Conservation (phyloP, 2,113 vertebrate genomes). For the Sminthopsis crassicaudata region DNA sequence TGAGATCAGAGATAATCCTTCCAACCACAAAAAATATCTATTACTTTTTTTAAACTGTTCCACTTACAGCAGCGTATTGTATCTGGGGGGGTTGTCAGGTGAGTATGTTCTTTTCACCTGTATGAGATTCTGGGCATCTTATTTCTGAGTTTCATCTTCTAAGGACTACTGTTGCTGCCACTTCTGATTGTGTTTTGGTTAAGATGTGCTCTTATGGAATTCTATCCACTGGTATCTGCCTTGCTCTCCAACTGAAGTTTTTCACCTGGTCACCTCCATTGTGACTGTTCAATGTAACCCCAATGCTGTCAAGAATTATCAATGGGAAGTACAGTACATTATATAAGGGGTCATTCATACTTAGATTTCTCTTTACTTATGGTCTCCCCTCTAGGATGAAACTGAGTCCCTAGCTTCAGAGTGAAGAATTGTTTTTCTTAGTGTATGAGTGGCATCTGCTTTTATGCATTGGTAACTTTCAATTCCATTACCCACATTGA, state of each 20-base stretch:
- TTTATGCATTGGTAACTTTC: neutral
- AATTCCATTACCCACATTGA: neutral
- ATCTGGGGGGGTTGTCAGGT: neutral
- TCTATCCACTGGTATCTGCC: neutral
- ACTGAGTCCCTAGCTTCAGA: neutral
- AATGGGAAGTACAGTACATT: neutral
- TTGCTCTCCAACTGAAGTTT: neutral
- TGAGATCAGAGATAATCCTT: neutral
- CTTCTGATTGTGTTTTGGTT: neutral
- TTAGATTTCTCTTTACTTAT: neutral
- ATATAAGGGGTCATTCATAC: neutral
- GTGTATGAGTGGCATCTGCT: neutral
- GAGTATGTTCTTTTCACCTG: neutral
- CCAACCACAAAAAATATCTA: neutral
- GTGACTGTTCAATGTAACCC: neutral
- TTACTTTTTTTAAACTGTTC: neutral
- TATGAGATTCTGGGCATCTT: neutral
- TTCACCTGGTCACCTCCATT: too few species aligned
- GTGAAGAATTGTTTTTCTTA: neutral
- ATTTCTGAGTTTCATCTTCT: too few species aligned
- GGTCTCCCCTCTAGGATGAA: neutral
- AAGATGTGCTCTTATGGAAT: rapidly evolving
- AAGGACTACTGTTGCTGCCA: neutral
- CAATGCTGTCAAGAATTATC: neutral
- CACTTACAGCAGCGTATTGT: neutral